Conservation (phyloP, 1,140 invertebrate species). For the Lordiphosa clarofinis region DNA sequence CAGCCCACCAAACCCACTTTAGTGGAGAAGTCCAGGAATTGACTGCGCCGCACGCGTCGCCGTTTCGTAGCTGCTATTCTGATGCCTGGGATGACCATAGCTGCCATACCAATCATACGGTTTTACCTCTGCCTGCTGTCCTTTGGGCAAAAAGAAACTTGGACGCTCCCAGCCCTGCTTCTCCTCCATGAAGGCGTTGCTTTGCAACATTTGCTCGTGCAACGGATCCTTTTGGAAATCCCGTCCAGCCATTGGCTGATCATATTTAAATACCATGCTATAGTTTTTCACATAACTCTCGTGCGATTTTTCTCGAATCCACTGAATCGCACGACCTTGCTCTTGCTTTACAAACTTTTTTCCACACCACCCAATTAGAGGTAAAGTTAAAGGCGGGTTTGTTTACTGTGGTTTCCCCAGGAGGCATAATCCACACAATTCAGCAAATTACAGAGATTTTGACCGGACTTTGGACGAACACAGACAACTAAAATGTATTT, state of each 20-base stretch:
- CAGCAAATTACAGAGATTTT: too few relatives aligned
- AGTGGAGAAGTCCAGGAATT: conserved; percentile 82
- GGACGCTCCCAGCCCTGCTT: conserved; percentile 93
- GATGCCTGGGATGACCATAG: conserved; percentile 85
- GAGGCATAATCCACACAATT: too few relatives aligned
- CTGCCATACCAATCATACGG: conserved; percentile 92
- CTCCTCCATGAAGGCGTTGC: conserved; percentile 89
- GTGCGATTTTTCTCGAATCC: conserved; percentile 90
- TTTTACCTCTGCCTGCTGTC: conserved; percentile 81
- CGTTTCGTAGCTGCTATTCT: conserved; percentile 85
- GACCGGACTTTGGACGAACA: too few relatives aligned
- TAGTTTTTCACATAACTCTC: conserved; percentile 94
- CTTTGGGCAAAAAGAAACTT: conserved; percentile 82
- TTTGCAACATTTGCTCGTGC: conserved; percentile 83
- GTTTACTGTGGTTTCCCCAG: too few relatives aligned
- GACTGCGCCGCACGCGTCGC: conserved; percentile 80
- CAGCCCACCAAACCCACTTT: conserved; percentile 83
- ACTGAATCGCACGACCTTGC: conserved; percentile 85
- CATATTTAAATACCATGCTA: conserved; percentile 89
- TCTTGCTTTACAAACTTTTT: too few relatives aligned
- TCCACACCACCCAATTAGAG: too few relatives aligned
- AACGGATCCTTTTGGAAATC: conserved; percentile 86
- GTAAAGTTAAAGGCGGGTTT: too few relatives aligned
- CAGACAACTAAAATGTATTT: too few relatives aligned
- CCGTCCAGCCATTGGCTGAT: conserved; percentile 90